Evolutionary conservation across 2,888 invertebrate species (phyloP).

Genomic region (Meta bourneti): DNA sequence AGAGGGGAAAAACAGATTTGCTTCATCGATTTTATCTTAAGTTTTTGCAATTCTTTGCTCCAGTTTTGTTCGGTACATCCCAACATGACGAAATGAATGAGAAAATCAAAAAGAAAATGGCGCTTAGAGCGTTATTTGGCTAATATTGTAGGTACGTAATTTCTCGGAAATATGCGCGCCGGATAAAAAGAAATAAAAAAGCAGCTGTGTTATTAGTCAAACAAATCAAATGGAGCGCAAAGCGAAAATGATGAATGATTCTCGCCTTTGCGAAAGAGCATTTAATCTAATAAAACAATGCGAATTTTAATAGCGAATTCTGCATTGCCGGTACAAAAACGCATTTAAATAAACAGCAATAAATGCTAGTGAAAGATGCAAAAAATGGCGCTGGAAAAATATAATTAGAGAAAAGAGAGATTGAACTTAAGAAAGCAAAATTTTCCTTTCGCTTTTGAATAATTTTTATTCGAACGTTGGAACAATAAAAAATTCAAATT

Average conservation of each 20-base stretch:
- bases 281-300: constrained; percentile 5
- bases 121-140: constrained; percentile 1
- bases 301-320: too few relatives aligned
- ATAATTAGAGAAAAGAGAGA: too few relatives aligned
- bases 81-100: neutral
- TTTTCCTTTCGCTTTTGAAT: too few relatives aligned
- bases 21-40: constrained; percentile 62
- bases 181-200: neutral
- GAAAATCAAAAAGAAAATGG: neutral
- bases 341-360: constrained; percentile 2
- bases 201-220: constrained; percentile 10
- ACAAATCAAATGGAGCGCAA: constrained; percentile 9
- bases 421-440: too few relatives aligned
- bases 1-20: constrained; percentile 57
- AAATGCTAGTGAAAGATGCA: neutral
- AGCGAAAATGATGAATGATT: constrained; percentile 5
- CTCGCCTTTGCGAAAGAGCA: neutral
- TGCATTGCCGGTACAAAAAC: neutral
- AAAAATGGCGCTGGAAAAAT: too few relatives aligned
- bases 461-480: too few relatives aligned
- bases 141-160: constrained; percentile 15
- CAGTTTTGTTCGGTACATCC: constrained; percentile 12
- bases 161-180: constrained; percentile 6
- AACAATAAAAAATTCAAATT: too few relatives aligned
- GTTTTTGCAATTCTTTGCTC: constrained; percentile 34